Conservation (phyloP, 2,797 vertebrate species). For the Darevskia mixta region DNA sequence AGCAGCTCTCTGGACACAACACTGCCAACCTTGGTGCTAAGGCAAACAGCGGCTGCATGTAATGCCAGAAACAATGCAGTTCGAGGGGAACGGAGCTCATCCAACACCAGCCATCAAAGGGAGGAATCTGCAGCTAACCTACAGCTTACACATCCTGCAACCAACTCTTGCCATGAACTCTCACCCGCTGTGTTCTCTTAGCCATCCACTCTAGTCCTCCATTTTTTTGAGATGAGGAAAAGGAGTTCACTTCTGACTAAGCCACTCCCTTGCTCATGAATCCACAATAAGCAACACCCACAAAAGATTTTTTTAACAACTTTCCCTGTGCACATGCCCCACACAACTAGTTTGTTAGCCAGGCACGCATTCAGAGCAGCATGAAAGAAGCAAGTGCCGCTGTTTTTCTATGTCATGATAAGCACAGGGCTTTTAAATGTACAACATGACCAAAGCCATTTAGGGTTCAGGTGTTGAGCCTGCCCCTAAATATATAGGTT, state of each 20-base stretch:
- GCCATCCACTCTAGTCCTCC: neutral
- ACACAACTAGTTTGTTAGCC: conserved; percentile 16
- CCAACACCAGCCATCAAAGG: conserved; percentile 28
- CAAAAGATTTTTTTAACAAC: neutral
- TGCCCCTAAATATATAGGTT: conserved; percentile 15
- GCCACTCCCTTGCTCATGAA: conserved; percentile 1
- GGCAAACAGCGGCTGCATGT: conserved; percentile 8
- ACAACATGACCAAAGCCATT: conserved; percentile 53
- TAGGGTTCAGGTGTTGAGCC: neutral
- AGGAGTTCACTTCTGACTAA: conserved; percentile 8
- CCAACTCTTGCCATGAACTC: neutral
- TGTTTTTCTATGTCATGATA: conserved; percentile 45
- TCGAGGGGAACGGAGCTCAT: neutral
- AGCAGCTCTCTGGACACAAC: neutral
- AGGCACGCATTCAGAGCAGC: neutral
- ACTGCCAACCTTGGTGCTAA: conserved; percentile 31
- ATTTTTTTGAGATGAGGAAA: conserved; percentile 14
- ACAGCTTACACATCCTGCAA: conserved; percentile 20
- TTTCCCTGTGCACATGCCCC: neutral
- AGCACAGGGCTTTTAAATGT: conserved; percentile 37
- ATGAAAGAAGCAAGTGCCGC: conserved; percentile 39
- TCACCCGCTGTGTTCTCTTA: neutral
- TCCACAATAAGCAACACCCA: neutral
- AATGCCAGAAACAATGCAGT: neutral
- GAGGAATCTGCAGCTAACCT: conserved; percentile 32